Evolutionary conservation across 2,797 vertebrate species (phyloP), one percentile per base, ranked within the genome.

Genomic region (Carduelis carduelis): DNA sequence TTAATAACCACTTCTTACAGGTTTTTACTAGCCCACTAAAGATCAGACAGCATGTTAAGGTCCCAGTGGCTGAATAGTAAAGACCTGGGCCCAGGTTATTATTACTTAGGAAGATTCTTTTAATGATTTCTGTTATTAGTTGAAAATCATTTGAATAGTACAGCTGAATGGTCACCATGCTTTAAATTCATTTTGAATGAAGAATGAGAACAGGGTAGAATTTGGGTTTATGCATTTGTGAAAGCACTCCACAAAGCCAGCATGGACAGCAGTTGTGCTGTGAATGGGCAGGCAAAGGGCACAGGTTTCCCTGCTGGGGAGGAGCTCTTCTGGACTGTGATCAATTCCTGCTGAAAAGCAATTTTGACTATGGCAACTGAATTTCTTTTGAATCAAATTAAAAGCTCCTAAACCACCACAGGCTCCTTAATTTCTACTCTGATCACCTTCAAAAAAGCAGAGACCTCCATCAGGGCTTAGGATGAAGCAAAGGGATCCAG

Each of bases 61-160:
- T 95, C 91, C 81, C 76, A 77, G 70, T 9, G 4, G 66, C 91
- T 90, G 91, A 91, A 81, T 30, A 34, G 81, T 64, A 71, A 95
- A 85, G 44, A 86, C 50, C 34, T 60, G 49, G 34, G 65, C 44
- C 35, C 43, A 28, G 83, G 87, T 84, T 94, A 56, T 91, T 93
- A 81, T 75, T 93, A 85, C 94, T 96, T 79, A 43, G 14, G 72
- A 96, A 80, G 80, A 95, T 72, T 78, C 61, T 95, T 95, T 80
- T 96, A 94, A 95, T 96, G 91, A 94, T 91, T 95, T 97, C 77
- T 95, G 78, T 90, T 97, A 93, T 96, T 98, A 97, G 90, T 95
- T 95, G 89, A 92, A 96, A 98, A 96, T 86, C 86, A 41, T 95
- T 96, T 97, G 37, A 12, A 93, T 94, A 91, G 74, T 92, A 87